Base-by-base conservation (phyloP, 2,888 invertebrate species). In the Nomada goodeniana region DNA sequence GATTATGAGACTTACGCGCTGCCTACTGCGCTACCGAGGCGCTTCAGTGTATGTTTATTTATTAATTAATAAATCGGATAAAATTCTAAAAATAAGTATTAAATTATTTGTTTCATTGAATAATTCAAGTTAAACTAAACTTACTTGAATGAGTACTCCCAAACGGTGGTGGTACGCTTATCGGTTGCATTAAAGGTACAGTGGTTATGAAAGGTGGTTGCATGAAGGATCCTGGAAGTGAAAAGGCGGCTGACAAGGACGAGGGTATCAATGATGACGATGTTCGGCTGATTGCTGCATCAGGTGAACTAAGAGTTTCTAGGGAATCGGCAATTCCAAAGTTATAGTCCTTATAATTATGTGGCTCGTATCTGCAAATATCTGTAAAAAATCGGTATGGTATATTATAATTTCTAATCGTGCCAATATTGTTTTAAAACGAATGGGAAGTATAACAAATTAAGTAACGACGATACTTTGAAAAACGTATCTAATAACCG, bases 1-100 rank as follows among this genome's bases (percentile, higher is more conserved):
- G 91, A 93, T 93, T 93, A 93, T 93, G 92, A 92, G 91, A 92
- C 91, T 92, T 91, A 93, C 93, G 93, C 92, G 91, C 91, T 92
- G 91, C 90, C 91, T 87, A 84, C 93, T 93, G 90, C 92, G 93
- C 91, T 92, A 92, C 93, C 92, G 91, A 90, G 89, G 88, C 91
- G 0, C 0, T 29, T 67, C n/a, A 10, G 0, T 7, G 0, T 0
- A 1, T 0, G 0, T 0, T 26, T 42, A 29, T 13, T 60, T 11
- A n/a, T 20, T 10, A 44, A 7, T 2, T 42, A 15, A 52, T n/a
- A 42, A 23, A 9, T 9, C 0, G 0, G 0, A 5, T 1, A 1
- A n/a, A 44, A 44, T 15, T 26, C 0, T 10, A 15, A 15, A 13
- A 13, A 0, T 0, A 4, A 2, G 2, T 0, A 13, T 15, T 26